These are phyloP conservation scores for Acanthornis magna DNA, from an alignment of 2,797 vertebrate genomes.

Conservation along the genomic window DNA sequence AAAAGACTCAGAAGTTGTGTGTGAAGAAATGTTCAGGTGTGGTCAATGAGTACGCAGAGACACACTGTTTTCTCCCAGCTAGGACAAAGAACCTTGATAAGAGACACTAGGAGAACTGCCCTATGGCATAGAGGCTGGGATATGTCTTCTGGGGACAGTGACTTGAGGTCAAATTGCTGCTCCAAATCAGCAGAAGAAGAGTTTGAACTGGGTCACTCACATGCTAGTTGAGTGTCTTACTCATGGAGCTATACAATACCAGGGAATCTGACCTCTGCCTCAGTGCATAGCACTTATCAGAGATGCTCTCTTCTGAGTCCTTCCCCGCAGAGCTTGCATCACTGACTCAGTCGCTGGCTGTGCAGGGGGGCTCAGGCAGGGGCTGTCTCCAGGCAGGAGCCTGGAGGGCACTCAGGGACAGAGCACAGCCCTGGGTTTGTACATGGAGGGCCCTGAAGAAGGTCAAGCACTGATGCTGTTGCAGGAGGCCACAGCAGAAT, in stretches of 20 bases:
- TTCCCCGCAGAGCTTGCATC: not conserved
- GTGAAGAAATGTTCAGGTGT: not conserved
- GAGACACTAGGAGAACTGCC: not conserved
- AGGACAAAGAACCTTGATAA: not conserved
- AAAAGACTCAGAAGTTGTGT: fast-evolving
- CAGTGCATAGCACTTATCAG: not conserved
- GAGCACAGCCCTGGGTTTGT: not conserved
- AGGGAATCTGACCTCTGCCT: not conserved
- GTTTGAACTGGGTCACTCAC: not conserved
- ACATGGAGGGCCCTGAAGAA: not conserved
- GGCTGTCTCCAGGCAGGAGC: not conserved
- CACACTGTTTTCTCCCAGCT: not conserved
- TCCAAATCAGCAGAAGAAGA: not conserved
- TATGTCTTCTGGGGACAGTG: not conserved
- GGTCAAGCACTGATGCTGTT: not conserved
- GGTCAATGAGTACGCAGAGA: not conserved
- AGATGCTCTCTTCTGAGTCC: not conserved
- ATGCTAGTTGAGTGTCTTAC: not conserved
- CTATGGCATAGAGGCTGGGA: not conserved
- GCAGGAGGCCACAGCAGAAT: not conserved
- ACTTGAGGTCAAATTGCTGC: not conserved
- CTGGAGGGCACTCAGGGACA: fast-evolving
- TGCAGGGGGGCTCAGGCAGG: not conserved
- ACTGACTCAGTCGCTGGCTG: fast-evolving
- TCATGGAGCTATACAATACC: not conserved